Base-by-base conservation (phyloP, 2,888 invertebrate species). In the Nymphalis c-album region DNA sequence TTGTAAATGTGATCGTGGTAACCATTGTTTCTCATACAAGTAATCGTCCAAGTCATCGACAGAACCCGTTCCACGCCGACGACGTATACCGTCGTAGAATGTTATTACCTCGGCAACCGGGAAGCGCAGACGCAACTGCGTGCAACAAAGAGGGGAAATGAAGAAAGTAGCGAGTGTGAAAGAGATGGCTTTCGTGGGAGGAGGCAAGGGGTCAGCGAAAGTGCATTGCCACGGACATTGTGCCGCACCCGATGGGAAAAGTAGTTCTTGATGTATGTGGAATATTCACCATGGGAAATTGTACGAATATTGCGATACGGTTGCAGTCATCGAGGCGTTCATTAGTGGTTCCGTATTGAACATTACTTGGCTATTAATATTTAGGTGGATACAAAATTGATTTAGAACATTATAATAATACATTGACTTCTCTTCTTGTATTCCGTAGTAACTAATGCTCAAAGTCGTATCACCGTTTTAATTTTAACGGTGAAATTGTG, bases 131-230 rank as follows among this genome's bases (percentile, higher is more conserved):
- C 90, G 91, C 91, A 91, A 79, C 81, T 79, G 78, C 75, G 77
- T 74, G 86, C 78, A 83, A 88, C 77, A 71, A 86, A 84, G 88
- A 88, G 70, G 74, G 75, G 73, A 71, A 71, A 78, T 75, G 80
- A 84, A 85, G 85, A 88, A 87, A 87, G 85, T 81, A 67, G 67
- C 72, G 74, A 71, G 90, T 81, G 85, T 71, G 84, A 91, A 63
- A 71, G 90, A 88, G 91, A 91, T 75, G 78, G 76, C 71, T 73
- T 76, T 79, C 84, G 86, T 88, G 87, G 87, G 88, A 89, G 90
- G 86, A 88, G 87, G 86, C 87, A 86, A 80, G 87, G 88, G 92
- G 91, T 91, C 91, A 91, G 91, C 86, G 91, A 92, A 92, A 92
- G 92, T 92, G 90, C 92, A 91, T 91, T 92, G 91, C 90, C 91